Evolutionary conservation across 2,888 invertebrate genomes (phyloP), one percentile per base, ranked within the genome.

Genomic region (Ormyrus nitidulus): DNA sequence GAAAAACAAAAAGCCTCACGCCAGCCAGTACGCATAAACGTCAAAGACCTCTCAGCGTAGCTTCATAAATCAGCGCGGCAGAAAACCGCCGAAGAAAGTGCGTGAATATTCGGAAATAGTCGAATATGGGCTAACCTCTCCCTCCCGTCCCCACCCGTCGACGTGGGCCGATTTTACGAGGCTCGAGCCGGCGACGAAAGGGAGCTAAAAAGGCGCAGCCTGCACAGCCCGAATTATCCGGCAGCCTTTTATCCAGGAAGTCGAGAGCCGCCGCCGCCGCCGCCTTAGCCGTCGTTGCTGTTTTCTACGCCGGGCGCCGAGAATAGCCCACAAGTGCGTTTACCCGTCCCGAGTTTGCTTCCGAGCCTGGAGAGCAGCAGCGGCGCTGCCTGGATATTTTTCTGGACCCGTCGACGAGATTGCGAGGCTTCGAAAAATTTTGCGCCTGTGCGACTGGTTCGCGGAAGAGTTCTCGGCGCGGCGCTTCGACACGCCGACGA

Each of bases 171-270:
- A 77, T 70, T 77, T 77, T 64, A 77, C 77, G 64, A 71, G 64
- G 19, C 19, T 19, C 19, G 19, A 19, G 19, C 19, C 56, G 3
- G 19, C 46, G 58, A 46, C 13, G 48, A 6, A 5, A 44, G 49
- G 53, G 9, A 59, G 13, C 65, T 64, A 56, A 77, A 77, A 64
- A 62, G 62, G 51, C 44, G 51, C 58, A 62, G 49, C 62, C 6
- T 11, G 61, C 46, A 73, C 46, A 73, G 34, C 76, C 76, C 76
- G 62, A 76, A 80, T 80, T 80, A 72, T 71, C 76, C 76, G 13
- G 19, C 74, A 71, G 77, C 71, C 83, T 81, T 83, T 83, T 82
- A 84, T 81, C 83, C 83, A 83, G 84, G 83, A 85, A 83, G 83
- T 83, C 78, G 77, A 69, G 72, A 59, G 44, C 9, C 69, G 19